Evolutionary conservation across 64 coral and sea anemone species (phyloP), one percentile per base, ranked within the genome.

Genomic region (Montipora foliosa): DNA sequence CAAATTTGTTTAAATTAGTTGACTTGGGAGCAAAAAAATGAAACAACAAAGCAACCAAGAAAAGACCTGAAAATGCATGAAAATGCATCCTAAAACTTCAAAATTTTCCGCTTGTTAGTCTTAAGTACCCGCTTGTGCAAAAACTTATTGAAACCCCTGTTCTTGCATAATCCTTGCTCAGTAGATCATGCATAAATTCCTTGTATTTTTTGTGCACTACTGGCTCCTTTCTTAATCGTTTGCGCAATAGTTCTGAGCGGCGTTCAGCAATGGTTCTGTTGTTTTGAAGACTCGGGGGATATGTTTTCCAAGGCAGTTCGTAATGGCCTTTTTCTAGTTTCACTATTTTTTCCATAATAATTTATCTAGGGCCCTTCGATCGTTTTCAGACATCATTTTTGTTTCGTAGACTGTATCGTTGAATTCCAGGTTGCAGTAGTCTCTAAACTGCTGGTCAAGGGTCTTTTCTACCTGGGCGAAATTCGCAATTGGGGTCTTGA

Each of bases 311-410:
- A 2, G 90, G 80, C 3, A 92, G 68, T 79, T 88, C 61, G 48
- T 93, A 93, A 67, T 93, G 91, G 8, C 91, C 83, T 13, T 93
- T 60, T 22, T 93, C 15, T 44, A 93, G 74, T 6, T 87, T 53
- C 29, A 79, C 72, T 4, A 76, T 59, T 5, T 83, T 5, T 61
- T 76, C 79, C 90, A 84, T 92, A 5, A 75, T 25, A 25, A 25
- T 25, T 25, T 92, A 5, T 75, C 2, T 11, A 93, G 24, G 6
- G 84, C 75, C 5, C 76, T 78, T 47, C 10, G 71, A 51, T 93
- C 91, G 8, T 87, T 84, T 25, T 25, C 62, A 10, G 91, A 92
- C 81, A 92, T 83, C 10, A 37, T 47, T 44, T 60, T 60, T 10
- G 17, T 59, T 55, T 81, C 52, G 19, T 12, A 60, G 79, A 29